These are phyloP conservation scores for Caerostris darwini DNA, from an alignment of 1,140 invertebrate genomes.

Conservation along the genomic window DNA sequence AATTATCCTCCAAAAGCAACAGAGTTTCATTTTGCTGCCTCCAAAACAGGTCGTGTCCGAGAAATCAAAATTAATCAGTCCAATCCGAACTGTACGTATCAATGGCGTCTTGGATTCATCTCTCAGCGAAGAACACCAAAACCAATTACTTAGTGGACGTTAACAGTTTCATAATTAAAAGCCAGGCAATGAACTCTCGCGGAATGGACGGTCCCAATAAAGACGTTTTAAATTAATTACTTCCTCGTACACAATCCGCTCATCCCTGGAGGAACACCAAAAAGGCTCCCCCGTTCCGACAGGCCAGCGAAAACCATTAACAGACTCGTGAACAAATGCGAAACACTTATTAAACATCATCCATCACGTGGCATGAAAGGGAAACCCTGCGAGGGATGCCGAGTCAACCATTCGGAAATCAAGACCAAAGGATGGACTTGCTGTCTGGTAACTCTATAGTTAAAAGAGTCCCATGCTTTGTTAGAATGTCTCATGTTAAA, in stretches of 20 bases:
- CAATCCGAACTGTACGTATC: constrained; percentile 2
- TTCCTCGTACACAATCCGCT: background rate
- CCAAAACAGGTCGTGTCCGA: background rate
- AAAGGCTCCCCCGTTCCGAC: too few relatives aligned
- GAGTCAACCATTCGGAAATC: too few relatives aligned
- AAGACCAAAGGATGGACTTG: too few relatives aligned
- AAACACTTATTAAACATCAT: too few relatives aligned
- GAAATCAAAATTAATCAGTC: background rate
- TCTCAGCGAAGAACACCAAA: background rate
- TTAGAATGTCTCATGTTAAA: too few relatives aligned
- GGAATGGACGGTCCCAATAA: background rate
- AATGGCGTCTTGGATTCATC: background rate
- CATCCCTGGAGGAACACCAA: background rate
- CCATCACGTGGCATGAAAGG: background rate
- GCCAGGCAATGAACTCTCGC: constrained; percentile 4
- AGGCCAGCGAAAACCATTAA: too few relatives aligned
- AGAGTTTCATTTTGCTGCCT: background rate
- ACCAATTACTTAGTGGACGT: constrained; percentile 12
- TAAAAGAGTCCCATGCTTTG: too few relatives aligned
- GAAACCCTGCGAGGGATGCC: background rate
- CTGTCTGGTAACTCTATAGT: too few relatives aligned
- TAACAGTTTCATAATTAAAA: constrained; percentile 37
- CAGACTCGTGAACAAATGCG: too few relatives aligned
- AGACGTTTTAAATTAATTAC: constrained; percentile 29
- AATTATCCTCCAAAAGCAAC: background rate